These are phyloP conservation scores for Burhinus oedicnemus DNA, from an alignment of 2,113 vertebrate genomes.

Conservation along the genomic window DNA sequence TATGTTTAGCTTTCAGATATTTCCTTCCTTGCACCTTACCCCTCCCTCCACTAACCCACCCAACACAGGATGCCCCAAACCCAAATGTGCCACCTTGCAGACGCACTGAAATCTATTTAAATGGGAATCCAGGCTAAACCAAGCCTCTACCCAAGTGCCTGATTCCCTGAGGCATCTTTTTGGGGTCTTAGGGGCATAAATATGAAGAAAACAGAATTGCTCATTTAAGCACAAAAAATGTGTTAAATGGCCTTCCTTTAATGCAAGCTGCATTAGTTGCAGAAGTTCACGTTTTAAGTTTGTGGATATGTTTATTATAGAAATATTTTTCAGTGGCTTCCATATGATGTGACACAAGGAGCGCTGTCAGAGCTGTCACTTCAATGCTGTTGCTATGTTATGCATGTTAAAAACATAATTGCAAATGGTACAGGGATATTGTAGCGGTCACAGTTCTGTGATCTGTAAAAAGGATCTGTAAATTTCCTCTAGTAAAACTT, in stretches of 20 bases:
- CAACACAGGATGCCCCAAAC: background rate
- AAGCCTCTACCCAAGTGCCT: background rate
- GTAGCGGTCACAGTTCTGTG: background rate
- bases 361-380: slow-evolving; percentile 66
- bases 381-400: slow-evolving; percentile 27
- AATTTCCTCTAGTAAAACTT: background rate
- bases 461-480: background rate
- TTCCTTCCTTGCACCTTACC: background rate
- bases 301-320: slow-evolving; percentile 63
- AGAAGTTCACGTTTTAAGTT: slow-evolving; percentile 60
- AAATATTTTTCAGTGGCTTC: slow-evolving; percentile 62
- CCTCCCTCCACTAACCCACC: background rate
- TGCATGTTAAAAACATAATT: slow-evolving; percentile 53
- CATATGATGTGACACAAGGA: slow-evolving; percentile 71
- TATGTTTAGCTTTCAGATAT: background rate
- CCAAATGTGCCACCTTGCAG: background rate
- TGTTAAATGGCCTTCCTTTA: slow-evolving; percentile 47
- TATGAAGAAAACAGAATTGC: slow-evolving; percentile 55
- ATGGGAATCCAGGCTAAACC: background rate
- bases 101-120: slow-evolving; percentile 18
- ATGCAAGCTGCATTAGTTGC: slow-evolving; percentile 55
- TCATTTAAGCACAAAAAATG: slow-evolving; percentile 35
- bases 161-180: slow-evolving; percentile 57
- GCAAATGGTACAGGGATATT: slow-evolving; percentile 22
- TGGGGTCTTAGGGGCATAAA: background rate